A percentile compares a stretch with the other conserved stretches of the same genome.
Evolutionary conservation across 2,888 invertebrate species (phyloP).

Genomic region (Laspeyria flexula): DNA sequence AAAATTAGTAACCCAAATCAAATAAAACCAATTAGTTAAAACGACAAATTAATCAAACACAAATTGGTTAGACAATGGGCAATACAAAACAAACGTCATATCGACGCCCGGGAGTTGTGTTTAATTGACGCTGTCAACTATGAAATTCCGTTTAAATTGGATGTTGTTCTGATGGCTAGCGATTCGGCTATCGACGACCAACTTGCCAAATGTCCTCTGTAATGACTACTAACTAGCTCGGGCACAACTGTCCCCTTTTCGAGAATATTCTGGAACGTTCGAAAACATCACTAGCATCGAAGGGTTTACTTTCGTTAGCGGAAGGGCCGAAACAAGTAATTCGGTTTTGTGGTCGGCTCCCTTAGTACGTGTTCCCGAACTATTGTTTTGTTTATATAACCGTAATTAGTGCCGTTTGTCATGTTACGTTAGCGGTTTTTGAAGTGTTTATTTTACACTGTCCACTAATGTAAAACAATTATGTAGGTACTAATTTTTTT

Average conservation of each 20-base stretch:
- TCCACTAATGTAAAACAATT: conserved; percentile 3
- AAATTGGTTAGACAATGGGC: conserved; percentile 49
- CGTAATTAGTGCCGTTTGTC: conserved; percentile 64
- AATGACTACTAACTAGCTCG: conserved; percentile 74
- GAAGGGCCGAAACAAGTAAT: conserved; percentile 59
- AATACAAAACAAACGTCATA: conserved; percentile 55
- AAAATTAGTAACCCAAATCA: not conserved
- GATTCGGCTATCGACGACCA: conserved; percentile 56
- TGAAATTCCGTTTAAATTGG: conserved; percentile 71
- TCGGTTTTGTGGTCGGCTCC: conserved; percentile 68
- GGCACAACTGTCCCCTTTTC: conserved; percentile 30
- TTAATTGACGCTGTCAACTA: conserved; percentile 64
- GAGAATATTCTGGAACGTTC: conserved; percentile 8
- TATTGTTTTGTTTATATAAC: conserved; percentile 65
- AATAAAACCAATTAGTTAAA: conserved; percentile 39
- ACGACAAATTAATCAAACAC: conserved; percentile 48
- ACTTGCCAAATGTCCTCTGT: conserved; percentile 63
- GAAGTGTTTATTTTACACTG: conserved; percentile 37
- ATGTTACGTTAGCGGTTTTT: conserved; percentile 54
- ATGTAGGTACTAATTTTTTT: too few species aligned
- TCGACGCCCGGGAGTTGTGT: conserved; percentile 44
- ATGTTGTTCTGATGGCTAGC: conserved; percentile 57
- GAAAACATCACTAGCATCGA: conserved; percentile 9
- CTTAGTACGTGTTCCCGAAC: conserved; percentile 53
- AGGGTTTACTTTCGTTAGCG: conserved; percentile 61